Percentiles rank a stretch among this genome's conserved stretches.
Evolutionary conservation across 2,113 vertebrate genomes (phyloP).

Genomic region (Riparia riparia): DNA sequence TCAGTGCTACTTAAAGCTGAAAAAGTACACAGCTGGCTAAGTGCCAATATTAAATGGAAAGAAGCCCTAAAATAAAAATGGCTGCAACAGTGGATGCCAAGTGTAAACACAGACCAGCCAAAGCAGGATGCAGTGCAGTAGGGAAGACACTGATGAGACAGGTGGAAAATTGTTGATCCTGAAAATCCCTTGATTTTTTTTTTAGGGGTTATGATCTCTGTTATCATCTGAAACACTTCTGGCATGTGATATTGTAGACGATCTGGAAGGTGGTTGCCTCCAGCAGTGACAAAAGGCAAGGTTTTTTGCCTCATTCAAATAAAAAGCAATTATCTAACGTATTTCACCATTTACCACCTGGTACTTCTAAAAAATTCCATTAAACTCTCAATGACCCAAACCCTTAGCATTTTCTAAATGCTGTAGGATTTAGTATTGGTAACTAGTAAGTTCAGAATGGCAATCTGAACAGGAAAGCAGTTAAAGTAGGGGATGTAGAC

Average conservation of each 20-base stretch:
- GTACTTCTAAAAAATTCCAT: not conserved
- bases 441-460: not conserved
- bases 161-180: not conserved
- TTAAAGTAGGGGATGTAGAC: not conserved
- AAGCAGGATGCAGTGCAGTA: not conserved
- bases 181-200: not conserved
- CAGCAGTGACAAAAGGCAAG: not conserved
- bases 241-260: fast-evolving
- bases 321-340: not conserved
- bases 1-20: not conserved
- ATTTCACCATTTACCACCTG: not conserved
- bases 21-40: not conserved
- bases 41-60: conserved; percentile 13
- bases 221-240: not conserved
- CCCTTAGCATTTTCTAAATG: not conserved
- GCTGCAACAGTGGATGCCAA: not conserved
- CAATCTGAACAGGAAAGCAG: not conserved
- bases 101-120: not conserved
- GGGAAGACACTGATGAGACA: not conserved
- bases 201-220: not conserved
- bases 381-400: not conserved
- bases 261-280: not conserved
- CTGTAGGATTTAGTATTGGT: not conserved
- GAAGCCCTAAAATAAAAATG: conserved; percentile 30
- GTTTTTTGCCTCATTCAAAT: not conserved